Evolutionary conservation across 2,888 invertebrate species (phyloP), one percentile per base, ranked within the genome.

Genomic region (Teleogryllus oceanicus): DNA sequence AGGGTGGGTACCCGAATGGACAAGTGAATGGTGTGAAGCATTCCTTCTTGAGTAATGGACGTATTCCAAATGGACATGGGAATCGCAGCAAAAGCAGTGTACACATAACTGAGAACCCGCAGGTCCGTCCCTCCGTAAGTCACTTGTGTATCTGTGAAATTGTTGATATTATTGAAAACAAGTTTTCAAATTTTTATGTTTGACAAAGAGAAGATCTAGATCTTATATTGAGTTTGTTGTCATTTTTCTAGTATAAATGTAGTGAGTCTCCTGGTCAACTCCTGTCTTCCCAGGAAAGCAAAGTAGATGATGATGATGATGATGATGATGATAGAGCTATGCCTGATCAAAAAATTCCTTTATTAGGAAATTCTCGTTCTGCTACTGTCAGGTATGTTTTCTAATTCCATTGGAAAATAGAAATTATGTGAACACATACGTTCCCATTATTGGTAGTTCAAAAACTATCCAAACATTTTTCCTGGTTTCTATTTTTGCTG

Each of bases 51-150:
- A 85, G 86, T 75, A 89, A 89, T 83, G 88, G 88, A 49, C 87
- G 87, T 82, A 85, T 92, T 82, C 88, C 90, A 21, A 91, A 91
- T 84, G 91, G 90, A 0, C 89, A 90, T 50, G 80, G 62, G n/a
- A 51, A 62, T 18, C 75, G 81, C 20, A 80, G 80, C 49, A 80
- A 80, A 51, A 76, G 51, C 24, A 80, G 75, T 83, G 89, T 91
- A 75, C 90, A 90, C 84, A 92, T 92, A 83, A 92, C 91, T 75
- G 92, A 92, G 87, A 92, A 93, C 87, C 92, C 92, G 79, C 90
- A 91, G 87, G 92, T 92, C 62, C 62, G n/a, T 62, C 62, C 62
- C 62, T 62, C 62, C 62, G 62, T 86, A 88, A 76, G 79, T 76
- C 50, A 62, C 78, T 75, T 50, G 21, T 18, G 75, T 77, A 62